Evolutionary conservation across 2,113 vertebrate genomes (phyloP).

Genomic region (Falcunculus frontatus): DNA sequence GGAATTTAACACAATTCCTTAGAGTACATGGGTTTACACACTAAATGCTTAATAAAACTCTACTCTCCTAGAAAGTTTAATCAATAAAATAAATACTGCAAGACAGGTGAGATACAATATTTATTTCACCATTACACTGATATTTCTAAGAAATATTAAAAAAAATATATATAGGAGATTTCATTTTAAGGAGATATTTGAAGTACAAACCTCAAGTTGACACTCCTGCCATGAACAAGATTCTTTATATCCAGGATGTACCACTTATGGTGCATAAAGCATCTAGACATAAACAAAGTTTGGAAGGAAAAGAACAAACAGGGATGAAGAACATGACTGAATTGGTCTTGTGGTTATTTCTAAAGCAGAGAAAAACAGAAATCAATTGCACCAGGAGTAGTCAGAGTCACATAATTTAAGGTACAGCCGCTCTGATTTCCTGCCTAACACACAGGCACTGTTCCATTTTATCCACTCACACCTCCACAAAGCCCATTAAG

Average conservation of each 20-base stretch:
- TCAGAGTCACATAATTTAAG: not conserved
- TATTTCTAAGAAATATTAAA: not conserved
- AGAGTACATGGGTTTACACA: not conserved
- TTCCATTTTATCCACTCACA: not conserved
- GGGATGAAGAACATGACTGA: not conserved
- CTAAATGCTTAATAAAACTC: not conserved
- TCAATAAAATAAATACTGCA: not conserved
- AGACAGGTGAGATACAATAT: not conserved
- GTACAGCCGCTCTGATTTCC: not conserved
- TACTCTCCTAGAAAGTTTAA: not conserved
- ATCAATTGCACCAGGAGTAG: not conserved
- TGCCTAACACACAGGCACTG: not conserved
- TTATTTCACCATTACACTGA: not conserved
- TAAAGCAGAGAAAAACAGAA: not conserved
- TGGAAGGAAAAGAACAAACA: not conserved
- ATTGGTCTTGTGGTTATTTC: not conserved
- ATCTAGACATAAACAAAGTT: not conserved
- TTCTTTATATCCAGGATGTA: not conserved
- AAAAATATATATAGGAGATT: not conserved
- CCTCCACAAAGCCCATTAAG: slow-evolving; percentile 26
- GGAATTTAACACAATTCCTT: not conserved
- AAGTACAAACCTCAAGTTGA: not conserved
- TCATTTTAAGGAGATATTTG: not conserved
- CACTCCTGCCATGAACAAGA: not conserved
- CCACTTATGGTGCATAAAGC: not conserved